Percentiles rank a stretch among this genome's conserved stretches.
Conservation (phyloP, 2,797 vertebrate genomes). For the Cuculus canorus region DNA sequence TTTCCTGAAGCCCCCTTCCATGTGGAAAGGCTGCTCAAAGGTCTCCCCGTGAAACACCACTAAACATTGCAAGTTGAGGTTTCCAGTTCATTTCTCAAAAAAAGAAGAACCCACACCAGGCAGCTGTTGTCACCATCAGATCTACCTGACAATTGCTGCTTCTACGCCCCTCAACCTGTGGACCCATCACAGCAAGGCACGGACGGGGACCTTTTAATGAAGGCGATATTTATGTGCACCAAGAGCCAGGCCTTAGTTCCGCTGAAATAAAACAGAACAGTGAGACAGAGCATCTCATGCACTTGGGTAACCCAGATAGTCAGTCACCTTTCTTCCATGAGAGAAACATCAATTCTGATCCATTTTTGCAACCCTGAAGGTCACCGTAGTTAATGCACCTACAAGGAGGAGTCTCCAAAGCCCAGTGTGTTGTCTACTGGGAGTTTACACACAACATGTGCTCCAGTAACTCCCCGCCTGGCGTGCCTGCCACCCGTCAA, state of each 20-base stretch:
- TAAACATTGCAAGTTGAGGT: neutral
- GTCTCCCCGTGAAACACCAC: neutral
- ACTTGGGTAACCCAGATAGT: neutral
- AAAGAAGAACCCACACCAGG: neutral
- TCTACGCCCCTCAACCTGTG: neutral
- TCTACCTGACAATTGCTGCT: neutral
- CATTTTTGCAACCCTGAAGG: neutral
- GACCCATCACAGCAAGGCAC: neutral
- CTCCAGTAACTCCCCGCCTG: slow-evolving; percentile 57
- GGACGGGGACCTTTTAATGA: too few species aligned
- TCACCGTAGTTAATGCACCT: neutral
- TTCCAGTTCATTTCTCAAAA: slow-evolving; percentile 6
- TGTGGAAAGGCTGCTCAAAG: too few species aligned
- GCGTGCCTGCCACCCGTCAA: slow-evolving; percentile 22
- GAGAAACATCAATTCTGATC: neutral
- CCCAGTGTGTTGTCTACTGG: slow-evolving; percentile 24
- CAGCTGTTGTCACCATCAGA: slow-evolving; percentile 36
- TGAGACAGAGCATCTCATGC: neutral
- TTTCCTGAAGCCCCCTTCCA: too few species aligned
- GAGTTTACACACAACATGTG: slow-evolving; percentile 54
- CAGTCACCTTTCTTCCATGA: neutral
- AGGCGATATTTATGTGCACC: neutral
- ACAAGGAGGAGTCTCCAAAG: neutral
- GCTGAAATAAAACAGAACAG: neutral
- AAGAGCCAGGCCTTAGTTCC: neutral